Base-by-base conservation (phyloP, 2,113 vertebrate species). In the Tupaia tana region DNA sequence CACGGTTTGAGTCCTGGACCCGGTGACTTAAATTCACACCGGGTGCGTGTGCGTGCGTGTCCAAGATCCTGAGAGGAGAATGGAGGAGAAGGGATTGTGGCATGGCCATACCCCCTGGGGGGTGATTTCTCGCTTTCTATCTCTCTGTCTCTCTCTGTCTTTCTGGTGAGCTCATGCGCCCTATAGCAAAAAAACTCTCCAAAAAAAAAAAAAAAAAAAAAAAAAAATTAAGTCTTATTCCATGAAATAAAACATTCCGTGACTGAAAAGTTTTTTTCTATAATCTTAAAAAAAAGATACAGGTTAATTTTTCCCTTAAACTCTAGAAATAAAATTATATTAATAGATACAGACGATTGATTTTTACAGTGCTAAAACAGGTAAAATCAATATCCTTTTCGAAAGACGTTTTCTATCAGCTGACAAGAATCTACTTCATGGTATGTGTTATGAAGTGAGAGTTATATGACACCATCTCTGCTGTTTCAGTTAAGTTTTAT, bases 381-480 rank as follows among this genome's bases (percentile, higher is more conserved):
- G 34, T 95, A 89, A 97, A 97, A 92, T 74, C 54, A 89, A n/a
- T 20, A 63, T 58, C 77, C 93, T 90, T 96, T 94, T 86, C 89
- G 91, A 93, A 95, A 92, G 19, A 59, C 95, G 56, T 74, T 83
- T 73, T 88, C 24, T 69, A 29, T 67, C 92, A 82, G 71, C 77
- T 64, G 34, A 96, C 79, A 96, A 96, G 79, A 91, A 95, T 84
- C 70, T 85, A 82, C 5, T 95, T 92, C 77, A 93, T 83, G 85
- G 86, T 75, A 84, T 64, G 27, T 27, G 2, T 93, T 93, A 19
- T 84, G 70, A 97, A 95, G 69, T 24, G 18, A 83, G 79, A 67
- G 27, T 92, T 97, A 91, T 94, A 96, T 94, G 90, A 95, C 67
- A 89, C 85, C 31, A 82, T 85, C 80, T 96, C 86, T 96, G 80